phyloP scores from a whole-genome alignment of 2,797 vertebrate species.

The Syndactyla subalaris region DNA sequence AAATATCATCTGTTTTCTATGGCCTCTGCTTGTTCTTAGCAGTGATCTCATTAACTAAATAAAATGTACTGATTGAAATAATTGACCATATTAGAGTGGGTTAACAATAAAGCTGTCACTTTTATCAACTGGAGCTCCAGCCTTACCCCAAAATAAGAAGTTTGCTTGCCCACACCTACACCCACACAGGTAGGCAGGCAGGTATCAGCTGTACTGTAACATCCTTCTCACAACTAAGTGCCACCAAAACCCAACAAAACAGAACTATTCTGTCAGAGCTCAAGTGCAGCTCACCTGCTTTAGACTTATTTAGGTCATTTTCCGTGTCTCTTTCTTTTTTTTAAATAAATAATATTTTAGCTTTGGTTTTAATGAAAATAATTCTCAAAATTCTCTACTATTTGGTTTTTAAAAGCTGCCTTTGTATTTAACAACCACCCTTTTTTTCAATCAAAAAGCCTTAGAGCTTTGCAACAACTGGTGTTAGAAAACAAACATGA shows the following conservation, averaged over 20 bases:
- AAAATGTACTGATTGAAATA: not conserved
- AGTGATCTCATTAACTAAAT: not conserved
- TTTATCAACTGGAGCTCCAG: not conserved
- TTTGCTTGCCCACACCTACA: not conserved
- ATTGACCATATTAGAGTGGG: not conserved
- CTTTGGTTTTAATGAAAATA: not conserved
- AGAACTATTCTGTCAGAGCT: not conserved
- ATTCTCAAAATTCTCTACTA: not conserved
- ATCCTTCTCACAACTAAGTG: not conserved
- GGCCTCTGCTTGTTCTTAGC: not conserved
- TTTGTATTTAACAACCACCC: not conserved
- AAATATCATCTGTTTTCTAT: not conserved
- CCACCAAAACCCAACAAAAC: not conserved
- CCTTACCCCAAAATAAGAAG: not conserved
- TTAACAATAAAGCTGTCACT: conserved; percentile 3
- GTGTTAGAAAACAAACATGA: not conserved
- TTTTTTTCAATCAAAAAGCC: not conserved
- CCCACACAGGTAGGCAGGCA: not conserved
- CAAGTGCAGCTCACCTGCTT: not conserved
- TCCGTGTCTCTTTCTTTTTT: not conserved
- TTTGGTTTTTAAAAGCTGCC: not conserved
- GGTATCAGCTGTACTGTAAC: not conserved
- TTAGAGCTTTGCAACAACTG: not conserved
- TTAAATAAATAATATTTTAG: not conserved
- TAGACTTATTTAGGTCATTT: not conserved